Evolutionary conservation across 1,140 invertebrate species (phyloP).

Genomic region (Atopsyche davidsoni): DNA sequence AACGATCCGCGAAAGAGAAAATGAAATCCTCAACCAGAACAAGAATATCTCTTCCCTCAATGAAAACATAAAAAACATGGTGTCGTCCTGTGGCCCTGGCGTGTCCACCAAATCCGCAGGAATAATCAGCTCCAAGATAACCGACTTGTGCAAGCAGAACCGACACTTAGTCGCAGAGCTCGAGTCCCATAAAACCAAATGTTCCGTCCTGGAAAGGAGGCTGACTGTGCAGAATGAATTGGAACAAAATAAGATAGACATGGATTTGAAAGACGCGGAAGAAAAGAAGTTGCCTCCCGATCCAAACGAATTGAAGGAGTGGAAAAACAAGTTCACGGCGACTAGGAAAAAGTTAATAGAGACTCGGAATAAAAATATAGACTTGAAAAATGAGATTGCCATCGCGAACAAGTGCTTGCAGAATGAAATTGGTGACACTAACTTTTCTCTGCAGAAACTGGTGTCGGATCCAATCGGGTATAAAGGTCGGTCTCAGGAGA

Average conservation of each 20-base stretch:
- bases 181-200: slow-evolving; percentile 48
- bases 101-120: slow-evolving; percentile 47
- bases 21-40: slow-evolving; percentile 45
- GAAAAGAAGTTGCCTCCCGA: slow-evolving; percentile 34
- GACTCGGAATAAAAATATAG: slow-evolving; percentile 56
- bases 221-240: slow-evolving; percentile 37
- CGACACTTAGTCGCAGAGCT: slow-evolving; percentile 48
- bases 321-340: slow-evolving; percentile 53
- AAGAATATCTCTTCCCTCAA: slow-evolving; percentile 47
- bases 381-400: slow-evolving; percentile 58
- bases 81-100: slow-evolving; percentile 44
- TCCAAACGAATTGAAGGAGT: slow-evolving; percentile 49
- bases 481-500: slow-evolving; percentile 67
- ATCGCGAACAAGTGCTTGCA: slow-evolving; percentile 57
- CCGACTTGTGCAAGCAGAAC: slow-evolving; percentile 53
- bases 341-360: slow-evolving; percentile 60
- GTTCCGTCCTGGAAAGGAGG: slow-evolving; percentile 42
- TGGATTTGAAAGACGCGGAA: slow-evolving; percentile 37
- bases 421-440: slow-evolving; percentile 61
- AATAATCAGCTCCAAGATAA: slow-evolving; percentile 48
- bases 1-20: slow-evolving; percentile 44
- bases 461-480: slow-evolving; percentile 49
- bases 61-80: slow-evolving; percentile 50
- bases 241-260: slow-evolving; percentile 39
- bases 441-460: slow-evolving; percentile 45